Evolutionary conservation across 2,888 invertebrate species (phyloP), one percentile per base, ranked within the genome.

Genomic region (Amphipyra tragopoginis): DNA sequence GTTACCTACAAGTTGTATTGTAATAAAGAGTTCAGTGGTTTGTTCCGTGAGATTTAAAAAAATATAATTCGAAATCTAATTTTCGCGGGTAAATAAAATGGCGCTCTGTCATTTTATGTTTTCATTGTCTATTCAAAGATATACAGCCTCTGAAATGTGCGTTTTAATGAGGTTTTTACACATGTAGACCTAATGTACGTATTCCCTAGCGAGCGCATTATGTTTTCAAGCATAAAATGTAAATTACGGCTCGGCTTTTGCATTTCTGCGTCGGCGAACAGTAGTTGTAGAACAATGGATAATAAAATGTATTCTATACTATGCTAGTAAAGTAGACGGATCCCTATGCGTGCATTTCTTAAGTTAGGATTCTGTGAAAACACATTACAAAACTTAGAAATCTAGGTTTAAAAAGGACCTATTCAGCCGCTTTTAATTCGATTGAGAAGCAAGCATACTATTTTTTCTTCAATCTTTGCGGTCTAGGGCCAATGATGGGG

Each of bases 231-330:
- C 71, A 64, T 62, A 69, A 71, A 69, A 69, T 69, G 78, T 71
- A 77, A 74, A 78, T 72, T 59, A 72, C 57, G 44, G 38, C 50
- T 53, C 47, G 9, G 45, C 52, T 73, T 72, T 73, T 71, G 60
- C 69, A 64, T 65, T 69, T 72, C 72, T 72, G 55, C 64, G 68
- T 62, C 53, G 52, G 62, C 43, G 60, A 63, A 68, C 75, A 67
- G 72, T 60, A 74, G 69, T 67, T 62, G 59, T 55, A 53, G 64
- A 77, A 79, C 80, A 79, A 79, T 79, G 62, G 70, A 49, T 66
- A 75, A 59, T 79, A 79, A 79, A 79, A 79, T 61, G 50, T 74
- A 53, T 69, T 66, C 51, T 73, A 51, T 70, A 65, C 42, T 75
- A 51, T 54, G 51, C 50, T 60, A 54, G 52, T 44, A 50, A 55